These are phyloP conservation scores for Litoditis marina DNA, from an alignment of 2,888 invertebrate species.

Conservation along the genomic window DNA sequence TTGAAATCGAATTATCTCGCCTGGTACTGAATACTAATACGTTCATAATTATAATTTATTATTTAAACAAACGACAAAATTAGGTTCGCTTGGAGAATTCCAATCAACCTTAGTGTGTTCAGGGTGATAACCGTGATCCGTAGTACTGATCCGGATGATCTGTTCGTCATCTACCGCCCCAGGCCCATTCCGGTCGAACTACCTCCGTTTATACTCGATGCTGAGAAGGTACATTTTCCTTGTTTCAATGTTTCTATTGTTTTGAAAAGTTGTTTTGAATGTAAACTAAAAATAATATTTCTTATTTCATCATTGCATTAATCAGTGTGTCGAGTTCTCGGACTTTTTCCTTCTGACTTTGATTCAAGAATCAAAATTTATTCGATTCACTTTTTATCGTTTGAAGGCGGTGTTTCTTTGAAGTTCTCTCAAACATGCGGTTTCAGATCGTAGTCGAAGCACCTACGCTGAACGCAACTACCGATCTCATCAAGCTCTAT, in stretches of 20 bases:
- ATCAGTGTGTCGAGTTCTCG: neutral
- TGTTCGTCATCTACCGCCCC: constrained; percentile 45
- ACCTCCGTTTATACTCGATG: constrained; percentile 46
- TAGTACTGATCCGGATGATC: constrained; percentile 39
- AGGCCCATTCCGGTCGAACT: constrained; percentile 47
- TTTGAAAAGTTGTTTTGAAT: neutral
- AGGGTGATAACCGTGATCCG: constrained; percentile 45
- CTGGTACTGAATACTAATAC: too few species aligned
- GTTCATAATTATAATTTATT: too few species aligned
- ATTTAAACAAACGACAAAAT: too few species aligned
- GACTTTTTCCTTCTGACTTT: too few species aligned
- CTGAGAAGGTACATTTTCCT: constrained; percentile 31
- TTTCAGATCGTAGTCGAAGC: constrained; percentile 16
- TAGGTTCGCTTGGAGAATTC: too few species aligned
- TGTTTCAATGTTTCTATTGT: neutral
- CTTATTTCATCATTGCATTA: neutral
- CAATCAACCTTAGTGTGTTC: too few species aligned
- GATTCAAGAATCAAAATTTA: too few species aligned
- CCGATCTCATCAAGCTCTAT: constrained; percentile 17
- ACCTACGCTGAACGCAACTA: constrained; percentile 8
- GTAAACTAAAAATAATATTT: neutral
- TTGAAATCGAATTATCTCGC: too few species aligned
- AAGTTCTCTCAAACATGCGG: too few species aligned
- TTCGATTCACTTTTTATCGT: too few species aligned
- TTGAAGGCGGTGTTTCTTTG: too few species aligned